Evolutionary conservation across 2,797 vertebrate species (phyloP).

Genomic region (Microctenopoma lineatum): DNA sequence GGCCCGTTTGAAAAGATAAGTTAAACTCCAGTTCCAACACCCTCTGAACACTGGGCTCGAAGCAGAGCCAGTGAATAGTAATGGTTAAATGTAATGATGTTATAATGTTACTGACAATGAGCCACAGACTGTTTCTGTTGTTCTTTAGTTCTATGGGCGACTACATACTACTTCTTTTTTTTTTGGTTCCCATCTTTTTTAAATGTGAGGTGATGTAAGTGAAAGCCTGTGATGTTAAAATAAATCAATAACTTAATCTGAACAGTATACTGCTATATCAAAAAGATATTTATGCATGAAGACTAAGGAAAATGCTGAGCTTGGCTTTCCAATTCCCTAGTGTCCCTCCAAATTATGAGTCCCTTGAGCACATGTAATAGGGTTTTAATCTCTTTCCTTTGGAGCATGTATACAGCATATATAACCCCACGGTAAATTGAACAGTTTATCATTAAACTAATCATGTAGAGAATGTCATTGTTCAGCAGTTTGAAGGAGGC

Average conservation of each 20-base stretch:
- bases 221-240: too few relatives aligned
- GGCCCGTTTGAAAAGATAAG: too few relatives aligned
- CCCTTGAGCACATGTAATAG: slow-evolving; percentile 48
- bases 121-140: too few relatives aligned
- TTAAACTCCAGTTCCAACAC: too few relatives aligned
- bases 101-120: too few relatives aligned
- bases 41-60: too few relatives aligned
- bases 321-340: slow-evolving; percentile 8
- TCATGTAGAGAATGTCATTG: slow-evolving; percentile 51
- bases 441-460: slow-evolving; percentile 61
- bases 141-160: too few relatives aligned
- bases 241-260: not conserved
- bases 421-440: slow-evolving; percentile 50
- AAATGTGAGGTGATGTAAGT: not conserved
- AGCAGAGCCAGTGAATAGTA: too few relatives aligned
- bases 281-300: slow-evolving; percentile 41
- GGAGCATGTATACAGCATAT: slow-evolving; percentile 48
- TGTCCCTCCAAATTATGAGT: slow-evolving; percentile 20
- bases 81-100: too few relatives aligned
- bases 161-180: too few relatives aligned
- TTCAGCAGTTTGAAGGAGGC: slow-evolving; percentile 59
- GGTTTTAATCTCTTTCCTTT: slow-evolving; percentile 59
- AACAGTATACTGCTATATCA: slow-evolving; percentile 10
- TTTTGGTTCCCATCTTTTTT: too few relatives aligned
- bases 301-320: slow-evolving; percentile 64